Percentiles rank a stretch among this genome's conserved stretches.
phyloP scores from a whole-genome alignment of 2,888 invertebrate genomes.

The Troilus luridus region DNA sequence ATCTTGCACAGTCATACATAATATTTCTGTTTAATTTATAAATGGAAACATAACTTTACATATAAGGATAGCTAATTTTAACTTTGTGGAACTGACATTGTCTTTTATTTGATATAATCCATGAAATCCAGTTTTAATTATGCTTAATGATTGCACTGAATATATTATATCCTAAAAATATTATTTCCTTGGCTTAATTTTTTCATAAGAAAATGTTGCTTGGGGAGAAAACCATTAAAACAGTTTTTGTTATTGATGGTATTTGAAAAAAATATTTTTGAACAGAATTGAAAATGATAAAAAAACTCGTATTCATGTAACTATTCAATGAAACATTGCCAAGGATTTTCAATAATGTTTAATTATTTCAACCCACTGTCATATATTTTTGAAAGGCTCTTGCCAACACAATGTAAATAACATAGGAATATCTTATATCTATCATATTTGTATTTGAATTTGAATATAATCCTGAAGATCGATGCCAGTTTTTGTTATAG shows the following conservation, averaged over 20 bases:
- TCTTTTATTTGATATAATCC: constrained; percentile 1
- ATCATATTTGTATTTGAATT: constrained; percentile 15
- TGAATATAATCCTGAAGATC: constrained; percentile 25
- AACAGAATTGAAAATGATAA: not conserved
- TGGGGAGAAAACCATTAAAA: not conserved
- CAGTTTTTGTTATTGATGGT: not conserved
- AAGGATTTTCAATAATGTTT: not conserved
- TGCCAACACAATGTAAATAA: not conserved
- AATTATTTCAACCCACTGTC: not conserved
- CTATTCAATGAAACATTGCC: not conserved
- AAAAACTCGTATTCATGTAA: not conserved
- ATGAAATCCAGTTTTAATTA: constrained; percentile 47
- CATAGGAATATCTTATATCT: constrained; percentile 20
- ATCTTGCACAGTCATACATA: constrained; percentile 32
- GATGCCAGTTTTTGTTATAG: constrained; percentile 18
- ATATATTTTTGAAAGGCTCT: not conserved
- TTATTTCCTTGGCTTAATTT: constrained; percentile 30
- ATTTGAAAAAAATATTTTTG: not conserved
- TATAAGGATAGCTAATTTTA: constrained; percentile 30
- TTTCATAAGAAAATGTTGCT: constrained; percentile 15
- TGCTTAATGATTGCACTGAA: constrained; percentile 52
- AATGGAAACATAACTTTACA: not conserved
- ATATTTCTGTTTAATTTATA: not conserved
- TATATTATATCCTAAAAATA: not conserved
- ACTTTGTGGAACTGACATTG: constrained; percentile 42